Percentiles rank a stretch among this genome's conserved stretches.
Conservation (phyloP, 2,888 invertebrate genomes). For the Trachelus stipa region DNA sequence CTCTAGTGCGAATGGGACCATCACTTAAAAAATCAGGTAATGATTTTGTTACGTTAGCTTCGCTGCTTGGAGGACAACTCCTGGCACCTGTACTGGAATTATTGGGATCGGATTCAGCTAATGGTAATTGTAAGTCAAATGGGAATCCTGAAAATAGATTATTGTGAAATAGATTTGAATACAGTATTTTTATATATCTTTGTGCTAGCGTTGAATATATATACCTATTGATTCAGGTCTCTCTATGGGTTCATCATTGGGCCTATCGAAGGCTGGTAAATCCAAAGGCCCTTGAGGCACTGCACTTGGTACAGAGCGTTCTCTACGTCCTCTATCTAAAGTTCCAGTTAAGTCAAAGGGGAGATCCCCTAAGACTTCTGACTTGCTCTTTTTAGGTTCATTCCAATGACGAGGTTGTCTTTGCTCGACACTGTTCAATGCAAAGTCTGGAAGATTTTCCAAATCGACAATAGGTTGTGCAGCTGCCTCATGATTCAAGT, state of each 20-base stretch:
- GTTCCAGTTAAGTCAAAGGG: slow-evolving; percentile 52
- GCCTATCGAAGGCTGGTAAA: slow-evolving; percentile 42
- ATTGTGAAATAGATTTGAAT: neutral
- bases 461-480: slow-evolving; percentile 71
- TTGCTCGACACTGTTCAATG: slow-evolving; percentile 68
- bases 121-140: slow-evolving; percentile 54
- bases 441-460: slow-evolving; percentile 78
- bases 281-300: slow-evolving; percentile 37
- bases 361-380: slow-evolving; percentile 35
- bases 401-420: slow-evolving; percentile 31
- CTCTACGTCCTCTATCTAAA: slow-evolving; percentile 40
- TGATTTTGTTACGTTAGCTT: slow-evolving; percentile 69
- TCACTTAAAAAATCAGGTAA: slow-evolving; percentile 80
- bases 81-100: slow-evolving; percentile 30
- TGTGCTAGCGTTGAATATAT: neutral
- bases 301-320: slow-evolving; percentile 17
- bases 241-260: slow-evolving; percentile 35
- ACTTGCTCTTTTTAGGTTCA: slow-evolving; percentile 25
- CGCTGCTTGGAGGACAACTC: slow-evolving; percentile 39
- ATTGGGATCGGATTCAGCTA: slow-evolving; percentile 38
- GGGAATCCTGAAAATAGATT: slow-evolving; percentile 46
- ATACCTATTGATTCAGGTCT: slow-evolving; percentile 47
- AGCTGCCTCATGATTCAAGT: slow-evolving; percentile 65
- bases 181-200: neutral
- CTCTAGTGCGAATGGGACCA: slow-evolving; percentile 72